phyloP scores from a whole-genome alignment of 2,797 vertebrate species.

The Myripristis murdjan region DNA sequence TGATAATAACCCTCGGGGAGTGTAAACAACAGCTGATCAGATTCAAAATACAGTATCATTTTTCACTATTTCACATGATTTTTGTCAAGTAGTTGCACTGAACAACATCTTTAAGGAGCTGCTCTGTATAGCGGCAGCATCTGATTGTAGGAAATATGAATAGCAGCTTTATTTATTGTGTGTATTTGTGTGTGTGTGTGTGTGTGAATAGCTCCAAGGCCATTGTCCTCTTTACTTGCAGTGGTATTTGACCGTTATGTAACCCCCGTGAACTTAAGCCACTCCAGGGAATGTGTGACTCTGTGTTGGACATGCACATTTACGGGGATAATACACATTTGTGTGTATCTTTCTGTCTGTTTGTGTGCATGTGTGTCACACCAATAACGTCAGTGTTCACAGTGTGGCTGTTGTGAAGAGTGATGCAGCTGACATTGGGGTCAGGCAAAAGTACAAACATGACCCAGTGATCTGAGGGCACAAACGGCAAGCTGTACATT shows the following conservation, averaged over 20 bases:
- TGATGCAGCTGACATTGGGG: constrained; percentile 66
- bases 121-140: constrained; percentile 22
- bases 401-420: constrained; percentile 51
- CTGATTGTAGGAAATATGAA: constrained; percentile 50
- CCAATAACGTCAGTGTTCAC: constrained; percentile 55
- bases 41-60: not conserved
- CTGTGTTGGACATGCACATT: constrained; percentile 55
- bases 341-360: constrained; percentile 38
- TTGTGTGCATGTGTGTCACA: constrained; percentile 37
- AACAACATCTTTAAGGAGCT: not conserved
- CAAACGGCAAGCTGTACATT: constrained; percentile 42
- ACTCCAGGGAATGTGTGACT: constrained; percentile 58
- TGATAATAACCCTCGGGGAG: not conserved
- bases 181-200: constrained; percentile 13
- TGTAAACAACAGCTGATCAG: not conserved
- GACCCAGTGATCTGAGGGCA: constrained; percentile 51
- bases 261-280: constrained; percentile 63
- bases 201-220: constrained; percentile 54
- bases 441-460: constrained; percentile 72
- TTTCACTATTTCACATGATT: not conserved
- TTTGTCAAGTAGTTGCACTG: not conserved
- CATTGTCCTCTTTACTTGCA: constrained; percentile 35
- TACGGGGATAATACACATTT: constrained; percentile 64
- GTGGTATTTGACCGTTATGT: constrained; percentile 65
- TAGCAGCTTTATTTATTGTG: constrained; percentile 38